These are phyloP conservation scores for Lampropteryx suffumata DNA, from an alignment of 2,888 invertebrate species.

Conservation along the genomic window DNA sequence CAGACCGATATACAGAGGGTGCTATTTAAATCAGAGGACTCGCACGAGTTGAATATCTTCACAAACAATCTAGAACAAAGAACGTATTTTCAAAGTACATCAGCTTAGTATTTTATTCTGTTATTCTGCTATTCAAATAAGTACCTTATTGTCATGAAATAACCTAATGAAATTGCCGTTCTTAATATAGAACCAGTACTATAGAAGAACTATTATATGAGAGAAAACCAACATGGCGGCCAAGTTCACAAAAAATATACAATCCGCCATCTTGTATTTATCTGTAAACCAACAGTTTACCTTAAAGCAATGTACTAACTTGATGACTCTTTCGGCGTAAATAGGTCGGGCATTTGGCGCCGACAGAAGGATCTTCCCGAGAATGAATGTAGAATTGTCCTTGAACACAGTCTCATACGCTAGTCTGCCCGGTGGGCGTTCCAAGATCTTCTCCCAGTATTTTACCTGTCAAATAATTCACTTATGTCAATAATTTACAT, in stretches of 20 bases:
- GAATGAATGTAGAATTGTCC: constrained; percentile 84
- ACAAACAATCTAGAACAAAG: constrained; percentile 69
- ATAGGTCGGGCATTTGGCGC: constrained; percentile 89
- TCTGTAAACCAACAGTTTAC: too few species aligned
- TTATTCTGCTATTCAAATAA: too few species aligned
- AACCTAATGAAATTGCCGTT: too few species aligned
- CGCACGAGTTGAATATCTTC: constrained; percentile 73
- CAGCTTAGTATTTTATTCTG: too few species aligned
- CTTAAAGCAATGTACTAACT: constrained; percentile 50
- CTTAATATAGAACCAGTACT: too few species aligned
- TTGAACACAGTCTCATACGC: constrained; percentile 93
- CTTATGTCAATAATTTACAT: constrained; percentile 47
- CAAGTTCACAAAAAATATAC: too few species aligned
- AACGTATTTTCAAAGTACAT: too few species aligned
- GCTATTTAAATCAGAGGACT: constrained; percentile 59
- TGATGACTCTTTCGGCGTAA: constrained; percentile 91
- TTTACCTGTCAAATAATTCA: constrained; percentile 84
- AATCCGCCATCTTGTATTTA: neutral
- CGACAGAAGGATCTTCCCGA: constrained; percentile 91
- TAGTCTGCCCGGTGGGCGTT: constrained; percentile 90
- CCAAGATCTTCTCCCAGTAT: constrained; percentile 93
- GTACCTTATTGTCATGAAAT: too few species aligned
- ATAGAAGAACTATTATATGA: too few species aligned
- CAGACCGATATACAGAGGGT: constrained; percentile 70
- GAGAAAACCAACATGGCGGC: neutral